phyloP scores from a whole-genome alignment of 2,113 vertebrate genomes.

The Cochlearius cochlearius region DNA sequence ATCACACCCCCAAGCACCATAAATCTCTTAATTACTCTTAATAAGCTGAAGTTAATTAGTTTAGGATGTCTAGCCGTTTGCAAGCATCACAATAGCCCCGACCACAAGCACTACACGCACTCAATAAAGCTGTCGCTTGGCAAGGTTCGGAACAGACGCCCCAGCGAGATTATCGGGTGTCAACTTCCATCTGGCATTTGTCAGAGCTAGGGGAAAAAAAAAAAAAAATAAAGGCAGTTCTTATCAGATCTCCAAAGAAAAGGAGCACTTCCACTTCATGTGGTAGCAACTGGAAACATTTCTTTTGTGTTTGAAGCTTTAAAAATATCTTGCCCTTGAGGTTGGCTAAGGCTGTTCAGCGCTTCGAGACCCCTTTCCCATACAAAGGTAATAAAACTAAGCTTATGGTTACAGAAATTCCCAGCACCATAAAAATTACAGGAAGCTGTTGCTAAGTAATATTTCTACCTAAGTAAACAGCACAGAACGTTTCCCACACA shows the following conservation, averaged over 20 bases:
- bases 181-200: slow-evolving; percentile 59
- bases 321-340: slow-evolving; percentile 60
- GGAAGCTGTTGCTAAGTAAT: slow-evolving; percentile 70
- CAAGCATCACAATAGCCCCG: neutral
- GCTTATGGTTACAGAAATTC: slow-evolving; percentile 50
- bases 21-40: neutral
- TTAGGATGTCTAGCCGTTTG: neutral
- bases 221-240: neutral
- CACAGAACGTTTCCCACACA: slow-evolving; percentile 57
- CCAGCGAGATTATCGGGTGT: slow-evolving; percentile 18
- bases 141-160: slow-evolving; percentile 9
- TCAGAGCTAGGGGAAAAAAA: neutral
- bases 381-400: slow-evolving; percentile 13
- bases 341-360: neutral
- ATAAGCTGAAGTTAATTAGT: neutral
- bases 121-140: neutral
- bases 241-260: slow-evolving; percentile 48
- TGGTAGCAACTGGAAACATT: slow-evolving; percentile 40
- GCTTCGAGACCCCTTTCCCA: slow-evolving; percentile 45
- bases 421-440: slow-evolving; percentile 63
- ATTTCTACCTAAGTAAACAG: slow-evolving; percentile 66
- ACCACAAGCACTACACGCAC: neutral
- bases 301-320: slow-evolving; percentile 49
- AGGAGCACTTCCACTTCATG: slow-evolving; percentile 25
- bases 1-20: neutral